Percentiles rank a stretch among this genome's conserved stretches.
Evolutionary conservation across 1,140 invertebrate genomes (phyloP).

Genomic region (Zaprionus nigranus): DNA sequence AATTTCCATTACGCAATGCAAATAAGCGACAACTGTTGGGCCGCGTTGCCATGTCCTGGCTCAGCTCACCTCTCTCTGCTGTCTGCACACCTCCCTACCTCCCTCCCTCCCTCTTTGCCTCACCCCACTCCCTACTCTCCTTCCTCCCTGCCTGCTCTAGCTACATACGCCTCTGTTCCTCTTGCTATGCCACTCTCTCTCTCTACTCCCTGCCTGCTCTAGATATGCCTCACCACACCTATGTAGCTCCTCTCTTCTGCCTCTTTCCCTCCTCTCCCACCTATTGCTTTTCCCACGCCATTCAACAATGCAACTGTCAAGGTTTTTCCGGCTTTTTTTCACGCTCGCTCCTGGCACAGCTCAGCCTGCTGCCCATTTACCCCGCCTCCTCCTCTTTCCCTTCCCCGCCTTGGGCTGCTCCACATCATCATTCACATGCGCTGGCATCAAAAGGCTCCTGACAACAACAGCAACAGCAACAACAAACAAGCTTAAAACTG

Average conservation of each 20-base stretch:
- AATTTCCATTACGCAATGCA: constrained; percentile 78
- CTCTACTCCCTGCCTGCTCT: not conserved
- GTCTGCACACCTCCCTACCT: not conserved
- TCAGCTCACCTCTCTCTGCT: too few relatives aligned
- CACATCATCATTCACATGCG: constrained; percentile 40
- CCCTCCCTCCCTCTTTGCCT: not conserved
- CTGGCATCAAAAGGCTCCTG: constrained; percentile 47
- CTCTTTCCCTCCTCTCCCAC: not conserved
- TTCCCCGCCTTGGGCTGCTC: not conserved
- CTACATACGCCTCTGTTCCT: not conserved
- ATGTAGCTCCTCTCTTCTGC: not conserved
- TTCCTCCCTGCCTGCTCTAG: not conserved
- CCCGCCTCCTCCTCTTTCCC: not conserved
- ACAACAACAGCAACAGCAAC: constrained; percentile 25
- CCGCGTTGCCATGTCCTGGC: not conserved
- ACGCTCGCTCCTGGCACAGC: not conserved
- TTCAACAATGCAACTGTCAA: constrained; percentile 77
- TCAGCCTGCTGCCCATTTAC: not conserved
- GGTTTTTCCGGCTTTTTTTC: constrained; percentile 61
- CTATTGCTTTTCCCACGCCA: constrained; percentile 43
- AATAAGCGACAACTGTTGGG: constrained; percentile 48
- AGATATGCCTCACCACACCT: not conserved
- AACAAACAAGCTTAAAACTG: constrained; percentile 45
- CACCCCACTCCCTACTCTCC: not conserved
- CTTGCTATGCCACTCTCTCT: not conserved